Conservation (phyloP, 2,888 invertebrate species). For the Pachycephus smyrnensis region DNA sequence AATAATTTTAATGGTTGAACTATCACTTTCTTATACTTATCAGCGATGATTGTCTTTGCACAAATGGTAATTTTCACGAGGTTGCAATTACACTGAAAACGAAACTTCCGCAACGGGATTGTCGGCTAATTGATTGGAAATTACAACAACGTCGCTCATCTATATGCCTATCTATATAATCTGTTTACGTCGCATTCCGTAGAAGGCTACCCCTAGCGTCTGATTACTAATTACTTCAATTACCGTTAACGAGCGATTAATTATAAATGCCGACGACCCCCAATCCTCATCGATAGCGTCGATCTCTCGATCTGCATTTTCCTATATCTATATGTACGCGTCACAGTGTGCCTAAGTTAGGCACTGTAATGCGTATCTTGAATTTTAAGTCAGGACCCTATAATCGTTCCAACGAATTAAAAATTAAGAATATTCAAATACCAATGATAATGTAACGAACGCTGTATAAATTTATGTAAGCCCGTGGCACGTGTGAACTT, state of each 20-base stretch:
- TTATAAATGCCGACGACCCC: neutral
- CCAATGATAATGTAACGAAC: too few species aligned
- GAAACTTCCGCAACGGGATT: slow-evolving; percentile 6
- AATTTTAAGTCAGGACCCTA: too few species aligned
- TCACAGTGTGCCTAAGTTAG: too few species aligned
- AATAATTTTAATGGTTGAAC: neutral
- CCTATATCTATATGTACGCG: too few species aligned
- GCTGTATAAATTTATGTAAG: too few species aligned
- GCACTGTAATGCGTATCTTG: too few species aligned
- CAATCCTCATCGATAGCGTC: too few species aligned
- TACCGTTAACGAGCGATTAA: slow-evolving; percentile 17
- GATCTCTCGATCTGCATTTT: too few species aligned
- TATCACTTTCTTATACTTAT: neutral
- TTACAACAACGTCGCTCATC: neutral
- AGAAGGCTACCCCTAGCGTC: neutral
- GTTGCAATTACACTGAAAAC: slow-evolving; percentile 11
- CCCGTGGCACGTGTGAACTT: too few species aligned
- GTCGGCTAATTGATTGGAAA: neutral
- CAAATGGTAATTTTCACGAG: slow-evolving; percentile 1
- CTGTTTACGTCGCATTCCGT: neutral
- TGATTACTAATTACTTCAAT: slow-evolving; percentile 11
- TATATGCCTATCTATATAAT: neutral
- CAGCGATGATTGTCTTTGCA: neutral
- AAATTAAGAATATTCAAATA: too few species aligned
- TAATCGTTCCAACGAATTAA: too few species aligned